Percentiles rank a stretch among this genome's conserved stretches.
Evolutionary conservation across 2,888 invertebrate genomes (phyloP).

Genomic region (Iphiclides podalirius): DNA sequence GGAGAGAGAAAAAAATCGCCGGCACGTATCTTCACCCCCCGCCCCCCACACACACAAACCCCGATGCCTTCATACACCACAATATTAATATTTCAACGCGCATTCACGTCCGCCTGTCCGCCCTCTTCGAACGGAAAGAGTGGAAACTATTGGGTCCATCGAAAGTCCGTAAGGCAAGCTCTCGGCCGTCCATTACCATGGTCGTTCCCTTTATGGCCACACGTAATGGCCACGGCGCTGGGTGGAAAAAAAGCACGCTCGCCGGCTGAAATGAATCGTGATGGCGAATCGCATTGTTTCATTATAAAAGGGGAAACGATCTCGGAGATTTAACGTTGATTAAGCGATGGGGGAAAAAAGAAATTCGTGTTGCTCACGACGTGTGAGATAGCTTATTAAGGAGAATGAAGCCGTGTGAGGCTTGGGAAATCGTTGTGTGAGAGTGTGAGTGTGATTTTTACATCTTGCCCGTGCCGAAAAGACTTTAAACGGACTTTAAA

Average conservation of each 20-base stretch:
- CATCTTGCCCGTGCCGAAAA: no score
- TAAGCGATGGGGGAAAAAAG: constrained; percentile 14
- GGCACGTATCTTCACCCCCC: constrained; percentile 30
- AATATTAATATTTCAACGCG: constrained; percentile 41
- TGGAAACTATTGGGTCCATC: constrained; percentile 41
- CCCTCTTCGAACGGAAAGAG: constrained; percentile 36
- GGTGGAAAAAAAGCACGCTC: constrained; percentile 51
- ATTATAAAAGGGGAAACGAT: constrained; percentile 44
- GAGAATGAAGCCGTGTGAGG: no score
- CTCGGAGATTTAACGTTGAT: constrained; percentile 28
- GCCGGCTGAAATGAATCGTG: constrained; percentile 49
- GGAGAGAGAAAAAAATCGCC: constrained; percentile 23
- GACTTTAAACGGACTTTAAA: no score
- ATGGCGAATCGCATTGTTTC: constrained; percentile 51
- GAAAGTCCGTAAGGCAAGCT: constrained; percentile 53
- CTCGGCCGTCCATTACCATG: constrained; percentile 45
- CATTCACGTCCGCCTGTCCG: constrained; percentile 35
- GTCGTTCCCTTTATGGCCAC: constrained; percentile 57
- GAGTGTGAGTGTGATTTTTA: no score
- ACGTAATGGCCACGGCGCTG: constrained; percentile 50
- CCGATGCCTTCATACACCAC: constrained; percentile 27
- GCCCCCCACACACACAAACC: no score
- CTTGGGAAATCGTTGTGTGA: no score
- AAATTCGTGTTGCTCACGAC: not conserved
- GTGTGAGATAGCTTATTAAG: not conserved